Evolutionary conservation across 2,797 vertebrate genomes (phyloP).

Genomic region (Rhinoraja longicauda): DNA sequence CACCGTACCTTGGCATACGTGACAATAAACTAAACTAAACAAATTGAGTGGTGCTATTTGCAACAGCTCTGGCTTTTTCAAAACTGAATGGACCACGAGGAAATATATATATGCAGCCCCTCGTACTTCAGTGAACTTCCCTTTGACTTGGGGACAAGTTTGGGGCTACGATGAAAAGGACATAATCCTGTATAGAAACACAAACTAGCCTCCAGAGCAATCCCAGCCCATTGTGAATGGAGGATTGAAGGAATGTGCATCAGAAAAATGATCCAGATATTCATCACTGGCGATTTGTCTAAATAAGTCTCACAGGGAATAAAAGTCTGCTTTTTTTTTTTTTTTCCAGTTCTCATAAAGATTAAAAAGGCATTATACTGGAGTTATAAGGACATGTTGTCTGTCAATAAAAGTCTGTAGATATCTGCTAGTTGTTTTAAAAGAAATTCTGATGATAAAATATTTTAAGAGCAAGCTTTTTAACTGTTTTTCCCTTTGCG

Average conservation of each 20-base stretch:
- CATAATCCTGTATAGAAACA: too few species aligned
- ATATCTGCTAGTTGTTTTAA: neutral
- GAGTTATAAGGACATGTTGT: conserved; percentile 16
- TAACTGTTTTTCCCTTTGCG: neutral
- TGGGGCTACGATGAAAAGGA: too few species aligned
- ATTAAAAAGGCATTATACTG: conserved; percentile 1
- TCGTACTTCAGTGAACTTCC: too few species aligned
- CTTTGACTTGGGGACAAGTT: too few species aligned
- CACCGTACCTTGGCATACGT: too few species aligned
- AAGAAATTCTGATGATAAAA: neutral
- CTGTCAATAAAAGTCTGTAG: conserved; percentile 23
- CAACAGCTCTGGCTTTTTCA: too few species aligned
- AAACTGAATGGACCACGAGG: too few species aligned
- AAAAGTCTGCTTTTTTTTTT: neutral
- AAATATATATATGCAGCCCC: too few species aligned
- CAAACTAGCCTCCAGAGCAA: too few species aligned
- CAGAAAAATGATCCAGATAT: neutral
- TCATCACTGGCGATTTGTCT: neutral
- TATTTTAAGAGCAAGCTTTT: neutral
- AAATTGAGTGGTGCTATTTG: too few species aligned
- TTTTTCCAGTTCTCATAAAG: neutral
- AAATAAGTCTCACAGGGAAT: neutral
- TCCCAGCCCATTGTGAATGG: neutral
- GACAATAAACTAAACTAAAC: too few species aligned
- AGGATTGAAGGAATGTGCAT: neutral